Evolutionary conservation across 1,140 invertebrate species (phyloP), one percentile per base, ranked within the genome.

Genomic region (Polyergus mexicanus): DNA sequence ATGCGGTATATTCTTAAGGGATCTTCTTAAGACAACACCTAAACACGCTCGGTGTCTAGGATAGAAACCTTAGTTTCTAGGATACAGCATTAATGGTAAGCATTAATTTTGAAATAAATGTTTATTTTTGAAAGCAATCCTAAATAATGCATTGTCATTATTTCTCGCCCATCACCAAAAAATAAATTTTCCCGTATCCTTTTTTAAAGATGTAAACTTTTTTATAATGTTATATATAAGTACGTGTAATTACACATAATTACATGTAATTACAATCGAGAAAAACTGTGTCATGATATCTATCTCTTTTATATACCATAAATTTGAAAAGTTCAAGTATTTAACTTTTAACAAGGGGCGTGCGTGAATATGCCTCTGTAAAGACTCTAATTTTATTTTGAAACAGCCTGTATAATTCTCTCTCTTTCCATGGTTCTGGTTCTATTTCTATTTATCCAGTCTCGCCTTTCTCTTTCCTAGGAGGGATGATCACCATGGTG

Each of bases 101-200:
- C 93, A 94, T 94, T 94, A 94, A 94, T 94, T 94, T 94, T 93
- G 92, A 94, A 94, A 94, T 94, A 94, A 94, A 94, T 94, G 93
- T 94, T 94, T 94, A 94, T 94, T 94, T 94, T 94, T 94, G 93
- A 94, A 94, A 92, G 91, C 92, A 94, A 94, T 93, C 89, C 90
- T 92, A 92, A 91, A 44, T 35, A 58, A 80, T 19, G 35, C 2
- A 71, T 86, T 66, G 83, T 85, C 35, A 28, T 90, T 76, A 87
- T 87, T 90, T 76, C 54, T 83, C 71, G 25, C 66, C 68, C 10
- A 28, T 71, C 51, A 56, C 10, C 11, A 44, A n/a, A 44, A 32
- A 44, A 32, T 65, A 44, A 69, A 56, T 56, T 41, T 41, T 80
- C 28, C 41, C 5, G 8, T 63, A 54, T 78, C 25, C 58, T 41